Base-by-base conservation (phyloP, 2,888 invertebrate genomes). In the Ectemnius continuus region DNA sequence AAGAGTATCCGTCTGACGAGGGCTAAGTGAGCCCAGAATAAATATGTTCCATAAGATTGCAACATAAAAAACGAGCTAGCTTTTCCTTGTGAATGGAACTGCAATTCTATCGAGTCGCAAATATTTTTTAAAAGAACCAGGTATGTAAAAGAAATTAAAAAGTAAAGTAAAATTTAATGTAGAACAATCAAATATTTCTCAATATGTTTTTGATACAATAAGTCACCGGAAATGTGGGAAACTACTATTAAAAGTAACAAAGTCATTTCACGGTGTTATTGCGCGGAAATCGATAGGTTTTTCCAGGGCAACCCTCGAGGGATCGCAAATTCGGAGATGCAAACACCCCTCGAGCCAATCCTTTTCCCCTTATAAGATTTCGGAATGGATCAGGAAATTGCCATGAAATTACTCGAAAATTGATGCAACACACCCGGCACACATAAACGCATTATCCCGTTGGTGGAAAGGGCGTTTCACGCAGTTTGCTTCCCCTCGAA, bases 321-420 rank as follows among this genome's bases (percentile, higher is more conserved):
- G n/a, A 13, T 3, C 47, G 57, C 26, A 48, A 77, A 73, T 67
- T 73, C 64, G 67, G 67, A 78, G 76, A 76, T 16, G 64, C 48
- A 47, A 60, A 46, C 65, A 26, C 18, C 61, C 79, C 79, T 47
- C 70, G 14, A 57, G 68, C 64, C 28, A 60, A 48, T 63, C 57
- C 69, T 74, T 57, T 59, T 63, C 68, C 74, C 58, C n/a, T 59
- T 52, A 48, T 26, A 67, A 66, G 64, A 81, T 79, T 58, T 61
- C 20, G 57, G 70, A 28, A 70, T 73, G 69, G 80, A 85, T 85
- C 84, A 84, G 89, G 88, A 89, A 89, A 89, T 89, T 89, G 86
- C 80, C 88, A 86, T 86, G 89, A 89, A 89, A 89, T 89, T 89
- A 86, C 85, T 73, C 79, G 85, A 85, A 87, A 88, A 89, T 88